Base-by-base conservation (phyloP, 2,888 invertebrate genomes). In the Apamea monoglypha region DNA sequence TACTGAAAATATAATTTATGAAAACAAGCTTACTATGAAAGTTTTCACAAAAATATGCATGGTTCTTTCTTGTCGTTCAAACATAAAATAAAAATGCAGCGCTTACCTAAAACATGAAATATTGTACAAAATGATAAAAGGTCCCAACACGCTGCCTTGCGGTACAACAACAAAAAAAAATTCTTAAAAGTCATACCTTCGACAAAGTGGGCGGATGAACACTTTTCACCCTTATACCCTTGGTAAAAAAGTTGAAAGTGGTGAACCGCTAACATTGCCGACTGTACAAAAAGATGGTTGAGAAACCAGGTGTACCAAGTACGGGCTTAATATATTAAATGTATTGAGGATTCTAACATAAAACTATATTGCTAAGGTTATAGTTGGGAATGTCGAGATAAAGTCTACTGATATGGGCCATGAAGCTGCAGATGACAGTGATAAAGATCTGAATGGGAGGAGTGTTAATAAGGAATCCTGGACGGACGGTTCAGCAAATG, bases 371-470 rank as follows among this genome's bases (percentile, higher is more conserved):
- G 71, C 76, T 83, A 50, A 67, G 69, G 59, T 78, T 80, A 81
- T 85, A 74, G 87, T 78, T 69, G 69, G 18, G 16, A 76, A 61
- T 61, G 76, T 29, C 36, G 61, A 36, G 32, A 78, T 81, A 74
- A 80, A 82, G 74, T 82, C 76, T 74, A 77, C 78, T 73, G 73
- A 82, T 84, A 79, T 79, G 64, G 74, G 29, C 74, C 40, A 77
- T 84, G 80, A 80, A 88, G 40, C 83, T 88, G 78, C 66, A 78
- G 69, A 88, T 80, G 70, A 73, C 70, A 76, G 83, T 78, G 80
- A 76, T 87, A 85, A 87, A 87, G 75, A 76, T 83, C 47, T 69
- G 29, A 84, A 76, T 61, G 64, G 53, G 32, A 53, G 66, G 16
- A 71, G 69, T 66, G 66, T 74, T 84, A 85, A 82, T 80, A 80